Evolutionary conservation across 2,113 vertebrate genomes (phyloP).

Genomic region (Pseudorasbora parva): DNA sequence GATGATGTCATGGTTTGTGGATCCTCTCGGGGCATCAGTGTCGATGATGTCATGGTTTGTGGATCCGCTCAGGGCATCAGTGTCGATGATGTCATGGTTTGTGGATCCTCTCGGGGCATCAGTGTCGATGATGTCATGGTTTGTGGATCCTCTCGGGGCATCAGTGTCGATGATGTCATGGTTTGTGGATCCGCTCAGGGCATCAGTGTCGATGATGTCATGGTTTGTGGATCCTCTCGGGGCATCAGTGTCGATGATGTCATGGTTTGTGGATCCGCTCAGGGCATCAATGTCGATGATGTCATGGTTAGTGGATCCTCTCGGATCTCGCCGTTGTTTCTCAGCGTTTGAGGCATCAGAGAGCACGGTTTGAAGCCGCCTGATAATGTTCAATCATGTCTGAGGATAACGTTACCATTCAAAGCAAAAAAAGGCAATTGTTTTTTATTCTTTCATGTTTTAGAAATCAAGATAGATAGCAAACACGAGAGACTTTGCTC

Average conservation of each 20-base stretch:
- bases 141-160: slow-evolving; percentile 81
- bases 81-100: slow-evolving; percentile 78
- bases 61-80: slow-evolving; percentile 81
- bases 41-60: slow-evolving; percentile 80
- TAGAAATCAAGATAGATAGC: slow-evolving; percentile 63
- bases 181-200: slow-evolving; percentile 80
- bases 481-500: slow-evolving; percentile 65
- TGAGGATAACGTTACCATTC: slow-evolving; percentile 60
- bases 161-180: slow-evolving; percentile 79
- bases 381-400: slow-evolving; percentile 50
- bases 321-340: no score
- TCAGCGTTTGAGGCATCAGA: not conserved
- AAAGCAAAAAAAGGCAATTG: slow-evolving; percentile 59
- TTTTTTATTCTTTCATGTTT: slow-evolving; percentile 63
- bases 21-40: slow-evolving; percentile 80
- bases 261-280: slow-evolving; percentile 79
- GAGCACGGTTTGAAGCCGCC: not conserved
- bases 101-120: slow-evolving; percentile 81
- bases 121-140: slow-evolving; percentile 78
- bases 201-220: slow-evolving; percentile 80
- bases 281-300: slow-evolving; percentile 79
- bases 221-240: slow-evolving; percentile 79
- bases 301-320: slow-evolving; percentile 78
- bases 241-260: slow-evolving; percentile 79
- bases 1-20: slow-evolving; percentile 81